Evolutionary conservation across 2,888 invertebrate species (phyloP).

Genomic region (Aromia moschata): DNA sequence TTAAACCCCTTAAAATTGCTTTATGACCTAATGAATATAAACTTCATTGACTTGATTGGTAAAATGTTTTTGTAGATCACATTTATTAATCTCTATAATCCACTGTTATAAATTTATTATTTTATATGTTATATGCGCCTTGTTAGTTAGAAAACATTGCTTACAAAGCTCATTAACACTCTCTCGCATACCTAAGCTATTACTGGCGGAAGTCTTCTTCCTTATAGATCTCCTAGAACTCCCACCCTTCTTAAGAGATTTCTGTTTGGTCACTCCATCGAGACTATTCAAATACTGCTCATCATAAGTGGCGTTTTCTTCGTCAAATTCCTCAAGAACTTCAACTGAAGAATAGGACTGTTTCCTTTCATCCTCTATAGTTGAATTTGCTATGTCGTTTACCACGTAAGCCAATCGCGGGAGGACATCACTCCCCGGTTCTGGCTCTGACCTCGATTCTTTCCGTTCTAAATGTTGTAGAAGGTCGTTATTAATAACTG

Average conservation of each 20-base stretch:
- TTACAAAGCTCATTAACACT: too few relatives aligned
- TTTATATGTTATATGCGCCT: too few relatives aligned
- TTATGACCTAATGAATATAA: too few relatives aligned
- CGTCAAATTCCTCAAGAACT: background rate
- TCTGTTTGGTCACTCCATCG: constrained; percentile 70
- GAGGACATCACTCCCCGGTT: background rate
- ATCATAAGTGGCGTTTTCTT: constrained; percentile 5
- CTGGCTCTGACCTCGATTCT: constrained; percentile 1
- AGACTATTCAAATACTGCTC: constrained; percentile 67
- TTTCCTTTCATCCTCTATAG: background rate
- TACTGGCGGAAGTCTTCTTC: constrained; percentile 34
- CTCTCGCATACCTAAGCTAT: constrained; percentile 12
- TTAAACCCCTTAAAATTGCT: too few relatives aligned
- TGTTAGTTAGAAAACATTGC: too few relatives aligned
- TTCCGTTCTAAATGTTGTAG: background rate
- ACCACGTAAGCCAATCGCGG: too few relatives aligned
- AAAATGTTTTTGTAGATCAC: too few relatives aligned
- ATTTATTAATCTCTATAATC: too few relatives aligned
- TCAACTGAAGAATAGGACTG: background rate
- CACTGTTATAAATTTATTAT: too few relatives aligned
- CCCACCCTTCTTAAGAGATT: constrained; percentile 37
- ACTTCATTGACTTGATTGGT: too few relatives aligned
- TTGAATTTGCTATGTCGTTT: too few relatives aligned
- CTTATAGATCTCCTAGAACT: constrained; percentile 40
- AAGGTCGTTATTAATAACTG: too few relatives aligned